Base-by-base conservation (phyloP, 2,797 vertebrate species). In the Hydrophis major region DNA sequence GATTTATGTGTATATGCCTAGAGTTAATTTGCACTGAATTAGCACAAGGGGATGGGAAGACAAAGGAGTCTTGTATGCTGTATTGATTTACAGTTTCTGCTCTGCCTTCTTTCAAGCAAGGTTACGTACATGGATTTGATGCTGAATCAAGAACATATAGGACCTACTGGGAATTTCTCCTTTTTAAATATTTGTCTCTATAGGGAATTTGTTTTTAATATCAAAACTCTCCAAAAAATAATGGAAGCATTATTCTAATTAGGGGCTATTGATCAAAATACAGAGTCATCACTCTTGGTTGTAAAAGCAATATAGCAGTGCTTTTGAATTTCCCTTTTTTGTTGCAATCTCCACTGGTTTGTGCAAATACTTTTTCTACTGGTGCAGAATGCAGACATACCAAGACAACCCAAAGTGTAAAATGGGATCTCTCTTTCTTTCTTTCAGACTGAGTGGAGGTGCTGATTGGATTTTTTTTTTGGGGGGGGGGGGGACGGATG, bases 391-490 rank as follows among this genome's bases (percentile, higher is more conserved):
- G 47, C 56, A 89, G 20, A 16, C 74, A 61, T 13, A 57, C n/a
- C 6, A 42, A 86, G 56, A 88, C 57, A 37, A 37, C 7, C 10
- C 22, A 88, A 56, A 57, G 10, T 32, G 18, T 55, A 83, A 27
- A 14, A 10, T 4, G 27, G n/a, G 25, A 20, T 14, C 20, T 37
- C 13, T 28, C 16, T 47, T 13, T 86, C 55, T 20, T 13, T 87
- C 16, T 69, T 50, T 69, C 1, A 59, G 56, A 56, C 0, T 5
- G 25, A 47, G n/a, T 1, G 0, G 1, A 0, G 0, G 16, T 18
- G 0, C n/a, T 25, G 78, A 11, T 42, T 4, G 37, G 1, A 12
- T 16, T 61, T 55, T 55, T 37, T 37, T 37, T 37, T 2, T 37
- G 37, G 2, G 37, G 2, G 37, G 37, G 37, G 37, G 37, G 37